These are phyloP conservation scores for Dipodomys merriami DNA, from an alignment of 2,113 vertebrate genomes.

Conservation along the genomic window DNA sequence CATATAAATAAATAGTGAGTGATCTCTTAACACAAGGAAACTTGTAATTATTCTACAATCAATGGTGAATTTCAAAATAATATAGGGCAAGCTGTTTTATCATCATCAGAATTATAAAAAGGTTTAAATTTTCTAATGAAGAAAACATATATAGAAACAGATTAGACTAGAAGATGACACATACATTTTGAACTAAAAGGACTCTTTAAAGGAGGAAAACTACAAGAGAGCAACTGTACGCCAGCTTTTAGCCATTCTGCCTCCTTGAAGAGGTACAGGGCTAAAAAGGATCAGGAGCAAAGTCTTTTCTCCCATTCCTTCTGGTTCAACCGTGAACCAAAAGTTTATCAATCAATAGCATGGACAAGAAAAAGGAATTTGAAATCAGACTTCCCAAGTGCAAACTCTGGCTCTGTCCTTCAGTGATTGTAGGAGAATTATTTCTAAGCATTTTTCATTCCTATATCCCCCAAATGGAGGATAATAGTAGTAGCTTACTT, in stretches of 20 bases:
- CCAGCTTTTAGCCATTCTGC: not conserved
- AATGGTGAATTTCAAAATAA: not conserved
- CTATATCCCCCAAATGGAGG: not conserved
- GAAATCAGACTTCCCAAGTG: not conserved
- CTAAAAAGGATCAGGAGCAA: not conserved
- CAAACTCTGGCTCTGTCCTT: not conserved
- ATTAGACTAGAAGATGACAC: not conserved
- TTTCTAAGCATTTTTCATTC: not conserved
- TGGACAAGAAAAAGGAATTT: not conserved
- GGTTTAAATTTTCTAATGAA: conserved; percentile 3
- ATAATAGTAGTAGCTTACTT: conserved; percentile 11
- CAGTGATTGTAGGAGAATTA: not conserved
- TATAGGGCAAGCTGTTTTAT: not conserved
- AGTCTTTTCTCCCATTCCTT: not conserved
- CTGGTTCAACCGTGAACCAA: not conserved
- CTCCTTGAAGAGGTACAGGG: not conserved
- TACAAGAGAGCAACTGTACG: not conserved
- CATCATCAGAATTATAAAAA: not conserved
- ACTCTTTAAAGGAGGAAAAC: not conserved
- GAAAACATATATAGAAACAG: not conserved
- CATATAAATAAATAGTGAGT: no score
- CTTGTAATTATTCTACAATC: not conserved
- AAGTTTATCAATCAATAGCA: not conserved
- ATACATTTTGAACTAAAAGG: not conserved
- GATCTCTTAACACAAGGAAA: not conserved